These are phyloP conservation scores for Cremastinae sp. DNA, from an alignment of 2,888 invertebrate genomes.

Conservation along the genomic window DNA sequence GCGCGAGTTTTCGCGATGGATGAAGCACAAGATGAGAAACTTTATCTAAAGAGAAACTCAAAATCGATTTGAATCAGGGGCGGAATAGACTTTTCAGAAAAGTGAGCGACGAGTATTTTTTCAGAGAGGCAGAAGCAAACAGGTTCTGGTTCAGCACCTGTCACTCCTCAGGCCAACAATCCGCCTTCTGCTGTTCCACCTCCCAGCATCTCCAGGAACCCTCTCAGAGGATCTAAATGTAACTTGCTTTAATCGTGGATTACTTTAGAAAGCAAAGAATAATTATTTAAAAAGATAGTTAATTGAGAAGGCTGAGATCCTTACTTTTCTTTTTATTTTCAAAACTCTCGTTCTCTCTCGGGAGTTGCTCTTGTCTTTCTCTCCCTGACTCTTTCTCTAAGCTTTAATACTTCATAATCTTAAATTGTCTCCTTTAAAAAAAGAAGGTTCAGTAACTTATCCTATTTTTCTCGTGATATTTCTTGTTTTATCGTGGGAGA, in stretches of 20 bases:
- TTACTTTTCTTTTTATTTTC: slow-evolving; percentile 23
- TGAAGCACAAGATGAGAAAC: slow-evolving; percentile 10
- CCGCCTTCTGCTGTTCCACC: slow-evolving; percentile 81
- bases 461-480: slow-evolving; percentile 73
- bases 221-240: slow-evolving; percentile 92
- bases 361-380: slow-evolving; percentile 25
- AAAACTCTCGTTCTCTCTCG: slow-evolving; percentile 14
- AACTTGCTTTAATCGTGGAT: slow-evolving; percentile 81
- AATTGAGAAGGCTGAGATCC: slow-evolving; percentile 4
- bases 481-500: slow-evolving; percentile 27
- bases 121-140: slow-evolving; percentile 83
- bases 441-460: slow-evolving; percentile 64
- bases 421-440: slow-evolving; percentile 56
- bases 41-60: not conserved
- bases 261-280: slow-evolving; percentile 61
- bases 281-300: slow-evolving; percentile 9
- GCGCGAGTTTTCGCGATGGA: slow-evolving; percentile 22
- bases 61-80: slow-evolving; percentile 11
- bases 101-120: slow-evolving; percentile 80
- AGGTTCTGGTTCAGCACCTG: slow-evolving; percentile 88
- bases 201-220: slow-evolving; percentile 87
- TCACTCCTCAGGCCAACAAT: slow-evolving; percentile 85
- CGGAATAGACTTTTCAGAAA: slow-evolving; percentile 44
- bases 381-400: slow-evolving; percentile 62
- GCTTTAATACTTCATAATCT: slow-evolving; percentile 66